Conservation (phyloP, 1,140 invertebrate genomes). For the Listronotus oregonensis region DNA sequence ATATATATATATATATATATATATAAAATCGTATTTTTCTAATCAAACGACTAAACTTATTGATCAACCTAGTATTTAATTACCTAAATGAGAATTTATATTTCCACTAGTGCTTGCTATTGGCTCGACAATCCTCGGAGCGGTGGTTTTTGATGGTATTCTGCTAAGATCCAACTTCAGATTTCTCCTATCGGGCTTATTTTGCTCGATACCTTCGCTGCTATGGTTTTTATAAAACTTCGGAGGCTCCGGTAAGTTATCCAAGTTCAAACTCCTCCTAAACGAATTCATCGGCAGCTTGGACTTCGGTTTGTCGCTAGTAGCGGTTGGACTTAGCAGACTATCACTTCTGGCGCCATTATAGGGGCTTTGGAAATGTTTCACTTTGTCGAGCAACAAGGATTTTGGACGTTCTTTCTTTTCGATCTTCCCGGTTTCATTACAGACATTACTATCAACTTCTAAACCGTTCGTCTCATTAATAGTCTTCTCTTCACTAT, state of each 20-base stretch:
- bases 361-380: conserved; percentile 39
- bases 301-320: conserved; percentile 45
- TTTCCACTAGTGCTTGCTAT: conserved; percentile 43
- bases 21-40: too few relatives aligned
- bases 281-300: conserved; percentile 50
- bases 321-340: conserved; percentile 15
- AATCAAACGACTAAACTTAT: too few relatives aligned
- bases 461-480: conserved; percentile 2
- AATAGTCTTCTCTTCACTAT: background rate
- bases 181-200: conserved; percentile 56
- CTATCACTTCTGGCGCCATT: conserved; percentile 39
- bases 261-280: conserved; percentile 50
- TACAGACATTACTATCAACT: conserved; percentile 14
- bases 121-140: conserved; percentile 59
- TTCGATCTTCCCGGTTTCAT: conserved; percentile 22
- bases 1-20: too few relatives aligned
- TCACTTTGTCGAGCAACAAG: conserved; percentile 43
- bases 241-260: conserved; percentile 41
- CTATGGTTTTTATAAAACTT: conserved; percentile 32
- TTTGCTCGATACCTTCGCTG: conserved; percentile 17
- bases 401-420: conserved; percentile 45
- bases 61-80: too few relatives aligned
- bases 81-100: too few relatives aligned
- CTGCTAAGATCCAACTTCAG: conserved; percentile 72
- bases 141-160: conserved; percentile 60